These are phyloP conservation scores for Columba livia DNA, from an alignment of 2,113 vertebrate species.

Conservation along the genomic window DNA sequence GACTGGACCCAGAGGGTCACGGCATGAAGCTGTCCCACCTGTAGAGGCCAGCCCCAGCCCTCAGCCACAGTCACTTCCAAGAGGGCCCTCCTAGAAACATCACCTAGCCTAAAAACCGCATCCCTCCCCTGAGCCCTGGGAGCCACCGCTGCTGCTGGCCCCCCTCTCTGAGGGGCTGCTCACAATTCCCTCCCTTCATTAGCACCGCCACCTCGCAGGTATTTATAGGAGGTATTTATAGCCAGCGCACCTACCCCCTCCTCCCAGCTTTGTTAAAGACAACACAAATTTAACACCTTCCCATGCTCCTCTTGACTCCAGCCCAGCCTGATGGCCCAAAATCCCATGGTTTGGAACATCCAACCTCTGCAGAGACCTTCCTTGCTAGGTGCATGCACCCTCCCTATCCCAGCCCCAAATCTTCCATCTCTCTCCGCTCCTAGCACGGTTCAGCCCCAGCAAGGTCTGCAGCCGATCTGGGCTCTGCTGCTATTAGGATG, in stretches of 20 bases:
- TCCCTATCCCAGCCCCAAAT: neutral
- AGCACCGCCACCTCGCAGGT: neutral
- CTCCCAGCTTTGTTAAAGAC: neutral
- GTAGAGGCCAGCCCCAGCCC: neutral
- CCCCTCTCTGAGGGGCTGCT: neutral
- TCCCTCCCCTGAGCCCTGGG: neutral
- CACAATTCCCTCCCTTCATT: constrained; percentile 59
- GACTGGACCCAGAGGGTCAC: no score
- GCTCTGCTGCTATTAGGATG: neutral
- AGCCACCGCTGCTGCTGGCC: neutral
- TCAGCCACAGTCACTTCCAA: neutral
- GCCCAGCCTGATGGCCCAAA: neutral
- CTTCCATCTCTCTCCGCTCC: neutral
- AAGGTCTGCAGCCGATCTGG: accelerated
- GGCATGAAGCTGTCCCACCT: neutral
- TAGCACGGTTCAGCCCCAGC: neutral
- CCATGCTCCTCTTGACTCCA: neutral
- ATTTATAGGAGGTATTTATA: constrained; percentile 38
- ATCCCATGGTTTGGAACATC: neutral
- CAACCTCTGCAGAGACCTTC: neutral
- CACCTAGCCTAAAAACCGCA: neutral
- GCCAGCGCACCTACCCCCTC: neutral
- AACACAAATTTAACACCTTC: neutral
- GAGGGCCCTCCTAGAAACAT: neutral
- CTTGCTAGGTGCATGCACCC: neutral